phyloP scores from a whole-genome alignment of 30 jellyfish, hydroid and myxozoan species.

The Cassiopea xamachana region DNA sequence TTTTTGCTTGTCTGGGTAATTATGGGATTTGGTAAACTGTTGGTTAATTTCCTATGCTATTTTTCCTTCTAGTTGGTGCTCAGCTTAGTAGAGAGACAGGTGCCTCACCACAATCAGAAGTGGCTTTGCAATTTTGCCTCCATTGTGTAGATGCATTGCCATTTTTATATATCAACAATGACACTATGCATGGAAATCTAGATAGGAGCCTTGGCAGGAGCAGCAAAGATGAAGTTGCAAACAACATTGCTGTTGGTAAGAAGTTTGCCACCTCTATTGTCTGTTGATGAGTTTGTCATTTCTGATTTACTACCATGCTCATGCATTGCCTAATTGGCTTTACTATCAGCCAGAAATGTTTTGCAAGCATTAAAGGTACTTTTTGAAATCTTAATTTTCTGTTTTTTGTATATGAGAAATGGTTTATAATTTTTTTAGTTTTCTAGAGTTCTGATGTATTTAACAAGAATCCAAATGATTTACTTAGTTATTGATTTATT shows the following conservation, averaged over 20 bases:
- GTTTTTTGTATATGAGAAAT: too few species aligned
- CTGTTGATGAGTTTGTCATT: background rate
- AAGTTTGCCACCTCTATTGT: background rate
- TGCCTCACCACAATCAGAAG: constrained; percentile 82
- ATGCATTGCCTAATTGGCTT: too few species aligned
- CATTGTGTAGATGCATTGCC: constrained; percentile 93
- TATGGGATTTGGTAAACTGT: too few species aligned
- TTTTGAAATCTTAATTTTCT: too few species aligned
- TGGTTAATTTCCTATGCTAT: background rate
- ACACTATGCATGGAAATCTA: background rate
- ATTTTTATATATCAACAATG: constrained; percentile 75
- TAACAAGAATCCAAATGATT: too few species aligned
- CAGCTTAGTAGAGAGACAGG: constrained; percentile 65
- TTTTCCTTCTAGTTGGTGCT: constrained; percentile 51
- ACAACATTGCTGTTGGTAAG: constrained; percentile 18
- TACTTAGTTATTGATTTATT: too few species aligned
- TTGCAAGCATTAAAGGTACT: too few species aligned
- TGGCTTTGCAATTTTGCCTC: constrained; percentile 80
- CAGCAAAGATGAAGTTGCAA: background rate
- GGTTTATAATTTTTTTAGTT: too few species aligned
- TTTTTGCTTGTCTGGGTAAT: too few species aligned
- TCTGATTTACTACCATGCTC: too few species aligned
- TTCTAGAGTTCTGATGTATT: too few species aligned
- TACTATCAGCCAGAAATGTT: too few species aligned
- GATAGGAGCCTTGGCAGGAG: background rate